Base-by-base conservation (phyloP, 2,113 vertebrate species). In the Chloroceryle aenea region DNA sequence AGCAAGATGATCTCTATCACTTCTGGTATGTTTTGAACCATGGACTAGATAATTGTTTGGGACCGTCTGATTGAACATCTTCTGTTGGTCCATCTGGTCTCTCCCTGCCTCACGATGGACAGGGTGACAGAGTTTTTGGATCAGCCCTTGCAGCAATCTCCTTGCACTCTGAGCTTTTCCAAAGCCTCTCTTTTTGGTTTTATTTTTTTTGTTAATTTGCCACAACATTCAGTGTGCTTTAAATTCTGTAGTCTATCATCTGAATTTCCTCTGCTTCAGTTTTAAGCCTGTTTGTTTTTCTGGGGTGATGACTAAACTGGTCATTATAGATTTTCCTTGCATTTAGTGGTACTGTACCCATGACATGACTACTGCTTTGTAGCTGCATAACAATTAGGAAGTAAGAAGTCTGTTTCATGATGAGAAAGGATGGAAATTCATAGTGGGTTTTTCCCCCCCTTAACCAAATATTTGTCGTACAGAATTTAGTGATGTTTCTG, bases 51-150 rank as follows among this genome's bases (percentile, higher is more conserved):
- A 94, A 93, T 91, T 87, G 72, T 63, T 94, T 59, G 56, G 38
- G 73, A 59, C 56, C 50, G 42, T 94, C 73, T 89, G 89, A 87
- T 9, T 36, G 69, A 95, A 66, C 45, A 71, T 97, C 76, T 89
- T 89, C 59, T 89, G 64, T 63, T 93, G 43, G 64, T 87, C 80
- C 93, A 92, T 87, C 81, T 96, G 95, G 77, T 81, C 91, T 94
- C 55, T 92, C n/a, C 30, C 30, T 89, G 55, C 42, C 30, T 93
- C 58, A 18, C 2, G 9, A 55, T 29, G 84, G 69, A 63, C 74
- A 38, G n/a, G 42, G 34, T 87, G 84, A 72, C 55, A 42, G 19
- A 47, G 59, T 84, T 89, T 80, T 77, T 71, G 71, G 68, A 72
- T 55, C 59, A 92, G 50, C 23, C 22, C 55, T 86, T 77, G 42